A percentile compares a stretch with the other conserved stretches of the same genome.
Conservation (phyloP, 2,113 vertebrate species). For the Sialia sialis region DNA sequence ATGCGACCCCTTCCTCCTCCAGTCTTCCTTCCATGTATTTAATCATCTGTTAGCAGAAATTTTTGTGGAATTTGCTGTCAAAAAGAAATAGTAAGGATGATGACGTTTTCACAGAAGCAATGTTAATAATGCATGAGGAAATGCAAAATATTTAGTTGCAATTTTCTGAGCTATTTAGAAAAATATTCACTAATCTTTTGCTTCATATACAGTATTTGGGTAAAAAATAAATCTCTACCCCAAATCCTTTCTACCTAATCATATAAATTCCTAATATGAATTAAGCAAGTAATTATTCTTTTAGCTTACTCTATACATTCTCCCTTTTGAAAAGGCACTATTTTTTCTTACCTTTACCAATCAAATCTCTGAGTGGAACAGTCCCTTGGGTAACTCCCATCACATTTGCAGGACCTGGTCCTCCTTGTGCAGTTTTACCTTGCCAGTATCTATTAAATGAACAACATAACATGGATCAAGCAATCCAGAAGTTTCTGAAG, state of each 20-base stretch:
- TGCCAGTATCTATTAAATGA: not conserved
- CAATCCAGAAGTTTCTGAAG: not conserved
- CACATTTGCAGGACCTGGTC: not conserved
- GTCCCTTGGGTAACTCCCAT: not conserved
- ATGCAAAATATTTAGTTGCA: constrained; percentile 39
- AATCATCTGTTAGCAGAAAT: not conserved
- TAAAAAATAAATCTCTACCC: not conserved
- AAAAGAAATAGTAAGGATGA: constrained; percentile 26
- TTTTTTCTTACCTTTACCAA: not conserved
- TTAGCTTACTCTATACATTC: not conserved
- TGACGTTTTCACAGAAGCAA: constrained; percentile 23
- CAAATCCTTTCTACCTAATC: not conserved
- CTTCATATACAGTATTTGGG: not conserved
- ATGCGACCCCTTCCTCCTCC: not conserved
- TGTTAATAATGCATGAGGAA: constrained; percentile 30
- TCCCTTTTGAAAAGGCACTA: not conserved
- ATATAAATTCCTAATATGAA: not conserved
- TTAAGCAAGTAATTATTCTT: not conserved
- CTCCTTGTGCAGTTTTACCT: not conserved
- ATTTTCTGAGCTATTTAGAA: constrained; percentile 30
- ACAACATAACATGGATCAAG: not conserved
- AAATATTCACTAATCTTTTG: not conserved
- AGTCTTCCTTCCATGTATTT: not conserved
- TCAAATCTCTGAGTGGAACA: not conserved
- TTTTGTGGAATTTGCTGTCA: constrained; percentile 2